These are phyloP conservation scores for Hymenopus coronatus DNA, from an alignment of 2,888 invertebrate genomes.

Conservation along the genomic window DNA sequence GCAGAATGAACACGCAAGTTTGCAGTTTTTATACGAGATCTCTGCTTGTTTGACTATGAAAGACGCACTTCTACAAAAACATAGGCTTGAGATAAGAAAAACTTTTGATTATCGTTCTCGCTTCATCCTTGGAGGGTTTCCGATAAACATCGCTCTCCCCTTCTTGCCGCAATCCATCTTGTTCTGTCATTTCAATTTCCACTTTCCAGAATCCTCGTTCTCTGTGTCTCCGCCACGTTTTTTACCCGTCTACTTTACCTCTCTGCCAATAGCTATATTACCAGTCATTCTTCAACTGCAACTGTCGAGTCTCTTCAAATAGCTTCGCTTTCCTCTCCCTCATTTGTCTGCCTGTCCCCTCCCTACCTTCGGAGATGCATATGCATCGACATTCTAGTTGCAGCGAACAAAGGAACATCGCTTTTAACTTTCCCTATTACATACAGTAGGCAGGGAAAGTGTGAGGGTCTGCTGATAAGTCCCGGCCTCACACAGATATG, in stretches of 20 bases:
- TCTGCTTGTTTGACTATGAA: neutral
- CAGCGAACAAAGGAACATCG: too few relatives aligned
- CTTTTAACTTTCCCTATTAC: too few relatives aligned
- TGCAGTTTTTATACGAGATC: neutral
- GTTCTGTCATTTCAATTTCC: neutral
- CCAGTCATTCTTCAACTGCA: neutral
- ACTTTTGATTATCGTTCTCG: neutral
- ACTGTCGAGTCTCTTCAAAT: too few relatives aligned
- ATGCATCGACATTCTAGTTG: too few relatives aligned
- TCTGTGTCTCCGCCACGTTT: neutral
- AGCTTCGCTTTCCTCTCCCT: too few relatives aligned
- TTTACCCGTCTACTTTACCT: neutral
- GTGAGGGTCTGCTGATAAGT: too few relatives aligned
- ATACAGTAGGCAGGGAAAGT: too few relatives aligned
- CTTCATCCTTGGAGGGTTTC: neutral
- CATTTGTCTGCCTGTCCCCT: too few relatives aligned
- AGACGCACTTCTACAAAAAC: too few relatives aligned
- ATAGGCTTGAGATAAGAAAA: neutral
- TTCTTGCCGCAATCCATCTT: neutral
- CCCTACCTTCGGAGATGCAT: too few relatives aligned
- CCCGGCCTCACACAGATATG: too few relatives aligned
- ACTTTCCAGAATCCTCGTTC: neutral
- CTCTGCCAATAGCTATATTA: neutral
- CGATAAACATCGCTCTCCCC: neutral
- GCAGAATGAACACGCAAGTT: too few relatives aligned